phyloP scores from a whole-genome alignment of 2,113 vertebrate species.

The Odocoileus virginianus region DNA sequence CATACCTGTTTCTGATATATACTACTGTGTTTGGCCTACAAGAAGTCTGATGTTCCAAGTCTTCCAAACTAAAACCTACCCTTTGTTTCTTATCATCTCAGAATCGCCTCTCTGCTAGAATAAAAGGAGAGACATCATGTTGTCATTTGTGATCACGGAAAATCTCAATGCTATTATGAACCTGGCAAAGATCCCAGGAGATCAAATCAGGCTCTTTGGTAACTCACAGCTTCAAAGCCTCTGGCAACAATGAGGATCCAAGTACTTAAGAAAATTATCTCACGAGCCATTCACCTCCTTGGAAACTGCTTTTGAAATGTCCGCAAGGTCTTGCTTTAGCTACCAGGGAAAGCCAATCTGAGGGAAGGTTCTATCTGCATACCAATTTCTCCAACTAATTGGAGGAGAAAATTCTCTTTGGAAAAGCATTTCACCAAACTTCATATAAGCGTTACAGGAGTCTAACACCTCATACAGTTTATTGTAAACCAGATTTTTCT shows the following conservation, averaged over 20 bases:
- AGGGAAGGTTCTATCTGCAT: background rate
- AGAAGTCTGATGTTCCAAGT: slow-evolving; percentile 2
- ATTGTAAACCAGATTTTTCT: slow-evolving; percentile 31
- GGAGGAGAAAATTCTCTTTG: slow-evolving; percentile 35
- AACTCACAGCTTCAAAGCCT: slow-evolving; percentile 49
- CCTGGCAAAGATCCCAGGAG: slow-evolving; percentile 48
- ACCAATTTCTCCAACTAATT: slow-evolving; percentile 22
- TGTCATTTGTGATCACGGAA: slow-evolving; percentile 55
- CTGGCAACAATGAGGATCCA: slow-evolving; percentile 30
- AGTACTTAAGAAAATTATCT: slow-evolving; percentile 56
- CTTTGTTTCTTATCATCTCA: slow-evolving; percentile 13
- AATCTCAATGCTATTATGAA: slow-evolving; percentile 45
- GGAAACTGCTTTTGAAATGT: slow-evolving; percentile 24
- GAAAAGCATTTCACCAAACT: slow-evolving; percentile 38
- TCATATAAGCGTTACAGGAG: background rate
- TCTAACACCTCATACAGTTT: background rate
- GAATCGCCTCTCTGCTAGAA: slow-evolving; percentile 28
- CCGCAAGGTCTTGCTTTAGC: background rate
- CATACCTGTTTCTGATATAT: background rate
- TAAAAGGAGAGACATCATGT: slow-evolving; percentile 18
- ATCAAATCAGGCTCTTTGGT: slow-evolving; percentile 45
- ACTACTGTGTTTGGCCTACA: background rate
- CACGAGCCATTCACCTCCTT: slow-evolving; percentile 37
- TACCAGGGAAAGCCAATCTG: slow-evolving; percentile 2
- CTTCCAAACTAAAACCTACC: slow-evolving; percentile 18